A percentile compares a stretch with the other conserved stretches of the same genome.
Conservation (phyloP, 2,797 vertebrate genomes). For the Petrocephalus sullivani region DNA sequence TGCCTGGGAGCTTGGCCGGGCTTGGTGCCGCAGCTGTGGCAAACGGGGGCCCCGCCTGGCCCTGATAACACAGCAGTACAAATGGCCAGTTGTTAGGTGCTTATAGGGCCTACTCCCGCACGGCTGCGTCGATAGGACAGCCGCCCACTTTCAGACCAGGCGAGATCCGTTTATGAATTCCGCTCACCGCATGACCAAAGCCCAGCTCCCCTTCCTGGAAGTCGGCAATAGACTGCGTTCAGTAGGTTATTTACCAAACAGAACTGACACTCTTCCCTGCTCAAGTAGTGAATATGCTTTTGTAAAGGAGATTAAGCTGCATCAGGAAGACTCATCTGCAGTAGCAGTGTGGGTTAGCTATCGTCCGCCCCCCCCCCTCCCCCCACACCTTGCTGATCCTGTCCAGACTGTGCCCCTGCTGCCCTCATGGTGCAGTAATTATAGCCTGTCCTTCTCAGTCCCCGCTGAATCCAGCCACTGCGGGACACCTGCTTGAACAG, state of each 20-base stretch:
- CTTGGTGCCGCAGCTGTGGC: not conserved
- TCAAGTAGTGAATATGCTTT: not conserved
- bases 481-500: not conserved
- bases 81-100: not conserved
- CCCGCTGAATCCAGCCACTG: not conserved
- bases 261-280: not conserved
- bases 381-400: not conserved
- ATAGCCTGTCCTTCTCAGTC: not conserved
- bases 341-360: not conserved
- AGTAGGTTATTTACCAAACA: constrained; percentile 1
- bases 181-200: not conserved
- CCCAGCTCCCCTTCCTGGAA: not conserved
- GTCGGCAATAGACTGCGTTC: not conserved
- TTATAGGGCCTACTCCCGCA: not conserved
- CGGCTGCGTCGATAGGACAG: not conserved
- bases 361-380: not conserved
- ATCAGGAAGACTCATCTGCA: constrained; percentile 6
- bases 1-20: not conserved
- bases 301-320: constrained; percentile 20
- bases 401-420: not conserved
- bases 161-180: constrained; percentile 5
- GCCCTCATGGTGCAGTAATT: not conserved
- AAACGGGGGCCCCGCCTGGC: not conserved
- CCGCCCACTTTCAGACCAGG: not conserved
- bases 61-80: not conserved